These are phyloP conservation scores for Pogonomyrmex barbatus DNA, from an alignment of 1,140 invertebrate genomes.

Conservation along the genomic window DNA sequence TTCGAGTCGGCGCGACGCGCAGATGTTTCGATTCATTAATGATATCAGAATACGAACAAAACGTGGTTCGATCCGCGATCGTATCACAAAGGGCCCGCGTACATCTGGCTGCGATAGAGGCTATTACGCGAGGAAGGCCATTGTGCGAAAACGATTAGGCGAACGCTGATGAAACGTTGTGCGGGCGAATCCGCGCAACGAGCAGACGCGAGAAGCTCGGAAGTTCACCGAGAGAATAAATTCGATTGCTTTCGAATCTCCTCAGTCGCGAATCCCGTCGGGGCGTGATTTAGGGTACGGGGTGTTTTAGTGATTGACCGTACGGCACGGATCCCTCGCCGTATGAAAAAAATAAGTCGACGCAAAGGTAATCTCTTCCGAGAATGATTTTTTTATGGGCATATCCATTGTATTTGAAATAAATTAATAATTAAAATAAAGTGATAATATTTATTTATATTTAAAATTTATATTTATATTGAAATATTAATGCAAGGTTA, in stretches of 20 bases:
- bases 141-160: slow-evolving; percentile 57
- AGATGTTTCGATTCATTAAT: slow-evolving; percentile 62
- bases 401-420: too few species aligned
- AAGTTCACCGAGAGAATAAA: slow-evolving; percentile 28
- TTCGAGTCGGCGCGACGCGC: slow-evolving; percentile 2
- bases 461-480: too few species aligned
- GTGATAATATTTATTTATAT: too few species aligned
- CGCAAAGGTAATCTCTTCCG: not conserved
- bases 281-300: slow-evolving; percentile 1
- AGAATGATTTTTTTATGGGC: too few species aligned
- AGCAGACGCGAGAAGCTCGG: not conserved
- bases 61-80: slow-evolving; percentile 34
- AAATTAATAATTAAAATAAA: too few species aligned
- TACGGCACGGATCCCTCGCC: not conserved
- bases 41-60: slow-evolving; percentile 55
- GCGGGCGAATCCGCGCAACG: not conserved
- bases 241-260: slow-evolving; percentile 55
- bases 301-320: slow-evolving; percentile 1
- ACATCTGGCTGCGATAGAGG: slow-evolving; percentile 53
- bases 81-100: slow-evolving; percentile 51
- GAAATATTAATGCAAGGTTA: too few species aligned
- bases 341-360: not conserved
- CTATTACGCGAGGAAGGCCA: slow-evolving; percentile 35
- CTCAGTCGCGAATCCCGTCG: slow-evolving; percentile 33
- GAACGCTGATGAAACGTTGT: slow-evolving; percentile 47